These are phyloP conservation scores for Anguilla marmorata DNA, from an alignment of 2,797 vertebrate species.

Conservation along the genomic window DNA sequence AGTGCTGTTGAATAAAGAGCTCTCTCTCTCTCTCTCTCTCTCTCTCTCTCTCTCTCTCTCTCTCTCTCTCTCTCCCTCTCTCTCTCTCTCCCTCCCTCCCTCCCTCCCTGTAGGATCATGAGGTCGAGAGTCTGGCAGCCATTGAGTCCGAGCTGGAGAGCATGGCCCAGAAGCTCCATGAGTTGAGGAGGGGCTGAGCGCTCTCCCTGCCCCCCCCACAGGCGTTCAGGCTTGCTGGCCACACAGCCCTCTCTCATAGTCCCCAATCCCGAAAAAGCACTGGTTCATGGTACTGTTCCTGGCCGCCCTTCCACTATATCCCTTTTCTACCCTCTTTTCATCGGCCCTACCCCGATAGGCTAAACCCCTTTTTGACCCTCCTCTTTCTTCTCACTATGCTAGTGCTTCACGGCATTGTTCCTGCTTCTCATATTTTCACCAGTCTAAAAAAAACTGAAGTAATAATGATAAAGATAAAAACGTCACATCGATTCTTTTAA, in stretches of 20 bases:
- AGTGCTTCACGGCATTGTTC: background rate
- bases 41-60: too few relatives aligned
- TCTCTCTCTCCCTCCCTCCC: background rate
- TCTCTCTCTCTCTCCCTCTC: background rate
- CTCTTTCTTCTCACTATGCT: background rate
- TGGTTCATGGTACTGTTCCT: constrained; percentile 15
- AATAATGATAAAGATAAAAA: constrained; percentile 13
- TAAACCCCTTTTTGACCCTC: constrained; percentile 28
- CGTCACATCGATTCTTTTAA: constrained; percentile 12
- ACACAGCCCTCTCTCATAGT: background rate
- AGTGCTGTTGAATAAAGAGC: background rate
- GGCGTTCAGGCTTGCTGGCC: too few relatives aligned
- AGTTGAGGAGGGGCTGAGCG: constrained; percentile 54
- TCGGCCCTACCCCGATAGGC: background rate
- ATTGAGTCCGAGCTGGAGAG: constrained; percentile 78
- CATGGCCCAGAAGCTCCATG: constrained; percentile 72
- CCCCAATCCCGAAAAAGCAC: background rate
- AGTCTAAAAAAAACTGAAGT: background rate
- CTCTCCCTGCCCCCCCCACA: background rate
- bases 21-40: background rate
- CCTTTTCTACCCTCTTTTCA: background rate
- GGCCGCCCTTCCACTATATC: background rate
- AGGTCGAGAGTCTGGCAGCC: constrained; percentile 74
- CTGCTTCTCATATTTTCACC: constrained; percentile 27
- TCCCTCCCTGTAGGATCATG: constrained; percentile 36